phyloP scores from a whole-genome alignment of 2,113 vertebrate genomes.

The Lampris megalopsis region DNA sequence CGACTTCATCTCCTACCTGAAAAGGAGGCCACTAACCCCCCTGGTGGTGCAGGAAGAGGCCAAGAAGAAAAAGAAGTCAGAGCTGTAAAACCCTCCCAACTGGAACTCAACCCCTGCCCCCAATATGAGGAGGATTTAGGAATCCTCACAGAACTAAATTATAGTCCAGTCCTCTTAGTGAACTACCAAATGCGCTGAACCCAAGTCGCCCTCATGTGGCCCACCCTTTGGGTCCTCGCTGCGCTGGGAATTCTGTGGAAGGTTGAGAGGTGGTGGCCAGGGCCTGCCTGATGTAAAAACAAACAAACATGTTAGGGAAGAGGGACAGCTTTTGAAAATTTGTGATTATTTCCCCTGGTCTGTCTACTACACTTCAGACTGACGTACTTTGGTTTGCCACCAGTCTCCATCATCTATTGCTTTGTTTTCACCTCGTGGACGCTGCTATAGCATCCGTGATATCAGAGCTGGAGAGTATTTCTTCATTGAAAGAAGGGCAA shows the following conservation, averaged over 20 bases:
- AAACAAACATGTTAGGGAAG: constrained; percentile 30
- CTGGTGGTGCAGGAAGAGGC: constrained; percentile 86
- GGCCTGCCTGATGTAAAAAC: constrained; percentile 39
- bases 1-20: constrained; percentile 91
- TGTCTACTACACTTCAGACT: constrained; percentile 49
- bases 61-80: constrained; percentile 86
- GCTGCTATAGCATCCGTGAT: no score
- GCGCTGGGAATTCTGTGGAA: constrained; percentile 57
- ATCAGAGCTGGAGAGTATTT: no score
- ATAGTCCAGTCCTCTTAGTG: constrained; percentile 59
- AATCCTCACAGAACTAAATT: constrained; percentile 50
- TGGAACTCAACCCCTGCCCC: not conserved
- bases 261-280: constrained; percentile 39
- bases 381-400: constrained; percentile 65
- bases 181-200: constrained; percentile 62
- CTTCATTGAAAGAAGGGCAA: no score
- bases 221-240: constrained; percentile 43
- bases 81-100: constrained; percentile 57
- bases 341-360: constrained; percentile 51
- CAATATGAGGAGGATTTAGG: constrained; percentile 6
- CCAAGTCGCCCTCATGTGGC: constrained; percentile 27
- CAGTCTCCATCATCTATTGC: constrained; percentile 50
- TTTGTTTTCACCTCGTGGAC: constrained; percentile 7
- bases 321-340: constrained; percentile 49
- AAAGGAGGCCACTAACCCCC: constrained; percentile 87